Evolutionary conservation across 2,797 vertebrate species (phyloP).

Genomic region (Siniperca undulata): DNA sequence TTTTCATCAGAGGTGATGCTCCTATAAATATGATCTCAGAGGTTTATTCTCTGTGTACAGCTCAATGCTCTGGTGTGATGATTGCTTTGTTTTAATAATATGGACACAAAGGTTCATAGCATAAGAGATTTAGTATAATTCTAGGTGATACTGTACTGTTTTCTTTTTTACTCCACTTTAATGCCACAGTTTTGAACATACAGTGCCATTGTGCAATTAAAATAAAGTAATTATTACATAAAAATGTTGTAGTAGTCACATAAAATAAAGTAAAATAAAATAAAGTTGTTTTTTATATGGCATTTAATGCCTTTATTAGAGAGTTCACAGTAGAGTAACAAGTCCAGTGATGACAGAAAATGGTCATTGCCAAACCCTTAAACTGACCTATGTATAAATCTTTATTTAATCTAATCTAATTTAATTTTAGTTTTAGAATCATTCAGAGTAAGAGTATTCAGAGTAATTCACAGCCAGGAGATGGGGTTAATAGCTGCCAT

Average conservation of each 20-base stretch:
- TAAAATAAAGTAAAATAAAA: neutral
- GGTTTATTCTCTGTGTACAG: neutral
- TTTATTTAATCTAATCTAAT: neutral
- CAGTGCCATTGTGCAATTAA: neutral
- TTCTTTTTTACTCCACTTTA: neutral
- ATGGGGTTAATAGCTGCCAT: neutral
- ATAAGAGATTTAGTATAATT: neutral
- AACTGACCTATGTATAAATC: neutral
- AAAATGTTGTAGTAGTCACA: neutral
- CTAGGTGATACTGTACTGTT: neutral
- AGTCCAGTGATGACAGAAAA: neutral
- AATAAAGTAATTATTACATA: neutral
- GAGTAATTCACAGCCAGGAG: neutral
- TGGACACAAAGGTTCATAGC: neutral
- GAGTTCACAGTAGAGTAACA: neutral
- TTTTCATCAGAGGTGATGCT: neutral
- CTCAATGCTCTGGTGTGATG: neutral
- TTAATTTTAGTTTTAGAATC: neutral
- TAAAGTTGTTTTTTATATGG: neutral
- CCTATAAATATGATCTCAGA: neutral
- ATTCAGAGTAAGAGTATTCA: neutral
- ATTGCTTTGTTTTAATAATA: slow-evolving; percentile 1
- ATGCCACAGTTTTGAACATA: neutral
- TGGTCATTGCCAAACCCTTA: neutral
- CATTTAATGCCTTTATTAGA: neutral